Evolutionary conservation across 1,140 invertebrate genomes (phyloP).

Genomic region (Neodiprion fabricii): DNA sequence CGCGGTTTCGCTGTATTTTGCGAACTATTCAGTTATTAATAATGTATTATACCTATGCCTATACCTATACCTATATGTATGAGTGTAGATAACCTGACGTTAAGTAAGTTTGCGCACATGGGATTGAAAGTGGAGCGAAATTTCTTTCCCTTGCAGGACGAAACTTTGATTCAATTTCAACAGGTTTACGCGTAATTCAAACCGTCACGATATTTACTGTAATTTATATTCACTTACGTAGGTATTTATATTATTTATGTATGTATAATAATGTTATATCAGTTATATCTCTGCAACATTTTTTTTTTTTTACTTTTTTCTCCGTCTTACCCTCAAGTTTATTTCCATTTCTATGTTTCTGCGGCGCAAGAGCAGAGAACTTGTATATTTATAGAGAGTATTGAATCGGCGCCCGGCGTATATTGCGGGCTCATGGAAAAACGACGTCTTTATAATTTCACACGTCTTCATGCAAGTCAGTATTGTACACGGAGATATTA

Average conservation of each 20-base stretch:
- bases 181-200: neutral
- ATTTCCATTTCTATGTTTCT: neutral
- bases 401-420: too few relatives aligned
- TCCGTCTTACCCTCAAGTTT: neutral
- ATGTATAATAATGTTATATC: too few relatives aligned
- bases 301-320: neutral
- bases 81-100: neutral
- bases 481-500: too few relatives aligned
- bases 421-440: too few relatives aligned
- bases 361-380: too few relatives aligned
- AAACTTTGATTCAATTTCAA: slow-evolving; percentile 4
- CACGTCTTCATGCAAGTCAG: too few relatives aligned
- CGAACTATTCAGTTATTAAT: neutral
- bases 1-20: neutral
- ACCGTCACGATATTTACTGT: neutral
- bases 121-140: neutral
- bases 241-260: too few relatives aligned
- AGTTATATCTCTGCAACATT: neutral
- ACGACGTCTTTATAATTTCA: too few relatives aligned
- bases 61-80: too few relatives aligned
- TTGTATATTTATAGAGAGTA: too few relatives aligned
- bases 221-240: neutral
- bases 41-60: neutral
- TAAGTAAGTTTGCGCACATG: neutral
- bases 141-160: neutral